Evolutionary conservation across 1,140 invertebrate species (phyloP), one percentile per base, ranked within the genome.

Genomic region (Dysdera silvatica): DNA sequence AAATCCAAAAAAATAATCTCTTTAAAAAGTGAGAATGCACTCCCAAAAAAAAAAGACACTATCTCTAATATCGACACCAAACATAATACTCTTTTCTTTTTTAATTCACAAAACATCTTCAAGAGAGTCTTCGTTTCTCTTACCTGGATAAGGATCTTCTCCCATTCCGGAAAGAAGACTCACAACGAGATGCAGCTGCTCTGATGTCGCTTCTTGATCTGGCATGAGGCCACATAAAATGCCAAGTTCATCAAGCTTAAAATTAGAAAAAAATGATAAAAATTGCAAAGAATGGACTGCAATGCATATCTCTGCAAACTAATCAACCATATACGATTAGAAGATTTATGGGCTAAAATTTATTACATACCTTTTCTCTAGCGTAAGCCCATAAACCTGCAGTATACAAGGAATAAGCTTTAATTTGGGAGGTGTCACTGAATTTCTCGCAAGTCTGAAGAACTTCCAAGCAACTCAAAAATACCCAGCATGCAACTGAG

Each of bases 161-260:
- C 72, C 87, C 82, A 97, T 91, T 0, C 92, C 92, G 32, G 89
- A 85, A 18, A 91, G 89, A 20, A 97, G 78, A 71, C 87, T 87
- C 29, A 96, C 88, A 1, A 95, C 90, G 33, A 85, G 84, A 70
- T 95, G 91, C 0, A 96, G 78, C 72, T 96, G 91, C 72, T 89
- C 86, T 5, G 85, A 86, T 0, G 89, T 87, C 10, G 70, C 66
- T 32, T 84, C 82, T n/a, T 79, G 82, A 12, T 87, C 88, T 0
- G 94, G 93, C 76, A 95, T 84, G n/a, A 97, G 76, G 20, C 92
- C 92, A 74, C 92, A 96, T 4, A 96, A 75, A 73, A 87, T 85
- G 24, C 93, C 94, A 47, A 97, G 77, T 69, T 87, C 85, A 69
- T 86, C 84, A 20, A 97, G 77, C 86, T 92, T 72, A 14, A 69